Percentiles rank a stretch among this genome's conserved stretches.
phyloP scores from a whole-genome alignment of 2,113 vertebrate species.

The Forbesichthys papilliferus region DNA sequence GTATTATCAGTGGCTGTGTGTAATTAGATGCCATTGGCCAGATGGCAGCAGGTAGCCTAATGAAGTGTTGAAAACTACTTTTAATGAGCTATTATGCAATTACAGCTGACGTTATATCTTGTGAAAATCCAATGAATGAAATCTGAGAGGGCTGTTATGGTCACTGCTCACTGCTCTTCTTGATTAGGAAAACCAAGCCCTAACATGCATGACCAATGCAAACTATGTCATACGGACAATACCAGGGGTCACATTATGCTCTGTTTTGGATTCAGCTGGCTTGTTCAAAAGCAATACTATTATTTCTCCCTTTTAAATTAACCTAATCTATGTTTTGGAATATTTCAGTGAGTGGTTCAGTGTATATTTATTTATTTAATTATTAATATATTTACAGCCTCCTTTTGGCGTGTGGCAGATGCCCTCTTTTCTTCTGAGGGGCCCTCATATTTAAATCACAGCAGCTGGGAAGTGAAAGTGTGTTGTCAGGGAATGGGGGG shows the following conservation, averaged over 20 bases:
- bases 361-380: constrained; percentile 23
- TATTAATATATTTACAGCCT: constrained; percentile 27
- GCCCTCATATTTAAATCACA: constrained; percentile 68
- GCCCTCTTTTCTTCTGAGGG: constrained; percentile 68
- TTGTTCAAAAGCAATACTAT: constrained; percentile 26
- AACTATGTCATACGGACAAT: neutral
- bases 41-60: too few species aligned
- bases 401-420: constrained; percentile 70
- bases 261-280: constrained; percentile 17
- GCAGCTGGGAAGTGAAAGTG: constrained; percentile 70
- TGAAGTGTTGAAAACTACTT: too few species aligned
- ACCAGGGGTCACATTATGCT: constrained; percentile 22
- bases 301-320: constrained; percentile 40
- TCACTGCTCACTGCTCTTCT: neutral
- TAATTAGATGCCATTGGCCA: too few species aligned
- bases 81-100: neutral
- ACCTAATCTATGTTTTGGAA: constrained; percentile 54
- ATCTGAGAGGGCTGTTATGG: neutral
- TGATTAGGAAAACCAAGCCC: constrained; percentile 18
- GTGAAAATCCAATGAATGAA: constrained; percentile 7
- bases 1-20: too few species aligned
- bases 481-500: constrained; percentile 49
- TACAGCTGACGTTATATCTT: constrained; percentile 8
- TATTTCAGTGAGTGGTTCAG: constrained; percentile 55
- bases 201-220: constrained; percentile 5